Evolutionary conservation across 1,140 invertebrate genomes (phyloP).

Genomic region (Bombus balteatus): DNA sequence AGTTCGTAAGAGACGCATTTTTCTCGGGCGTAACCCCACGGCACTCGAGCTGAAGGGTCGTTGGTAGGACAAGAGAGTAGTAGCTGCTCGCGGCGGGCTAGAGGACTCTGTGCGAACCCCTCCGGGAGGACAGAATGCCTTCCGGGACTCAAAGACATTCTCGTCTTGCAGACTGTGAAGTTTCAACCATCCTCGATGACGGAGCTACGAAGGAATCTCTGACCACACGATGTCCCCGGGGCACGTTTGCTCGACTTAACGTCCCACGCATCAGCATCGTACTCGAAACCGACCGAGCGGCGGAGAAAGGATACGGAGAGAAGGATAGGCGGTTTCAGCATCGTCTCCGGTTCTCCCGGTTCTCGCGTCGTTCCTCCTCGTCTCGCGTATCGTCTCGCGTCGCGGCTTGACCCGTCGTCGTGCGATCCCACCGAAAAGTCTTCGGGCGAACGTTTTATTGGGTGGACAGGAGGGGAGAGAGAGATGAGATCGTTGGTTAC

Average conservation of each 20-base stretch:
- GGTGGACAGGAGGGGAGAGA: neutral
- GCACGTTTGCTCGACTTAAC: slow-evolving; percentile 76
- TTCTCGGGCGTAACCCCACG: slow-evolving; percentile 59
- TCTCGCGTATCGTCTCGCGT: neutral
- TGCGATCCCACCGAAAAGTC: slow-evolving; percentile 19
- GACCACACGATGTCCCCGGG: slow-evolving; percentile 78
- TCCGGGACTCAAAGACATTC: slow-evolving; percentile 82
- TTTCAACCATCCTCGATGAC: slow-evolving; percentile 75
- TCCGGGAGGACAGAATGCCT: slow-evolving; percentile 70
- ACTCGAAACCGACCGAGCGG: neutral
- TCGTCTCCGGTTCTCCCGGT: slow-evolving; percentile 9
- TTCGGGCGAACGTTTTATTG: slow-evolving; percentile 20
- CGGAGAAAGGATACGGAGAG: neutral
- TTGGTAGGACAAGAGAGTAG: slow-evolving; percentile 42
- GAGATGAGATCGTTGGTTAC: neutral
- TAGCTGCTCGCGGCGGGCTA: slow-evolving; percentile 29
- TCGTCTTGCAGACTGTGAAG: slow-evolving; percentile 78
- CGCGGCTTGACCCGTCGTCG: slow-evolving; percentile 10
- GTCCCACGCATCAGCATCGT: slow-evolving; percentile 70
- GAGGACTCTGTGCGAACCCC: slow-evolving; percentile 40
- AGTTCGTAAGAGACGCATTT: slow-evolving; percentile 69
- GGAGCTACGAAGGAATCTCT: slow-evolving; percentile 75
- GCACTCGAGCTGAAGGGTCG: slow-evolving; percentile 44
- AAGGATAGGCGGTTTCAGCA: neutral
- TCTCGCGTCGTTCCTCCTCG: slow-evolving; percentile 16